phyloP scores from a whole-genome alignment of 2,113 vertebrate genomes.

The Holacanthus passer region DNA sequence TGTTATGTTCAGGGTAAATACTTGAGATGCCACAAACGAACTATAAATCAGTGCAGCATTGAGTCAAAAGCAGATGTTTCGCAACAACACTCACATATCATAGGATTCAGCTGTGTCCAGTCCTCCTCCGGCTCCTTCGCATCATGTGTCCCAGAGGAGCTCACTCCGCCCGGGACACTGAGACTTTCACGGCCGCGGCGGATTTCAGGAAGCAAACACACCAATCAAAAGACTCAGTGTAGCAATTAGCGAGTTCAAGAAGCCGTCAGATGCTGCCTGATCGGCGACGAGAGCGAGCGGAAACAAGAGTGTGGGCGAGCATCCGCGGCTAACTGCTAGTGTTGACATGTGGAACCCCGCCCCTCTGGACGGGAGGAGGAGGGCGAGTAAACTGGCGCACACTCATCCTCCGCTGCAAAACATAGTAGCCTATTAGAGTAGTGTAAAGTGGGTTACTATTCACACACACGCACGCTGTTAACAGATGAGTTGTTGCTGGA shows the following conservation, averaged over 20 bases:
- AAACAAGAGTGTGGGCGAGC: background rate
- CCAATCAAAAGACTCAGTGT: background rate
- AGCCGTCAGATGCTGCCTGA: rapidly evolving
- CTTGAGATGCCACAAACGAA: too few relatives aligned
- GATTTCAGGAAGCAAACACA: background rate
- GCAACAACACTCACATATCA: constrained; percentile 39
- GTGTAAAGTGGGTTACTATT: background rate
- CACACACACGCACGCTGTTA: background rate
- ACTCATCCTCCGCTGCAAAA: constrained; percentile 1
- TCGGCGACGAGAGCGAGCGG: background rate
- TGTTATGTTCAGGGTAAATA: background rate
- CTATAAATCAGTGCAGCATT: background rate
- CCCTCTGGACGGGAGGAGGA: constrained; percentile 63
- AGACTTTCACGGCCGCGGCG: background rate
- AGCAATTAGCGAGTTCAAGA: too few relatives aligned
- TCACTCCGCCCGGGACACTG: background rate
- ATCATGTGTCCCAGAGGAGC: constrained; percentile 9
- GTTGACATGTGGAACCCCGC: constrained; percentile 61
- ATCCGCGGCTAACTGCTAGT: constrained; percentile 10
- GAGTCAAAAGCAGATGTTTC: background rate
- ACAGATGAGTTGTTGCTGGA: background rate
- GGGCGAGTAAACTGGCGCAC: constrained; percentile 28
- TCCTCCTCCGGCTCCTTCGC: constrained; percentile 27
- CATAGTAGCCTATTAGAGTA: background rate
- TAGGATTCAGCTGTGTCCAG: background rate